These are phyloP conservation scores for Phylloscopus collybita DNA, from an alignment of 2,797 vertebrate species.

Conservation along the genomic window DNA sequence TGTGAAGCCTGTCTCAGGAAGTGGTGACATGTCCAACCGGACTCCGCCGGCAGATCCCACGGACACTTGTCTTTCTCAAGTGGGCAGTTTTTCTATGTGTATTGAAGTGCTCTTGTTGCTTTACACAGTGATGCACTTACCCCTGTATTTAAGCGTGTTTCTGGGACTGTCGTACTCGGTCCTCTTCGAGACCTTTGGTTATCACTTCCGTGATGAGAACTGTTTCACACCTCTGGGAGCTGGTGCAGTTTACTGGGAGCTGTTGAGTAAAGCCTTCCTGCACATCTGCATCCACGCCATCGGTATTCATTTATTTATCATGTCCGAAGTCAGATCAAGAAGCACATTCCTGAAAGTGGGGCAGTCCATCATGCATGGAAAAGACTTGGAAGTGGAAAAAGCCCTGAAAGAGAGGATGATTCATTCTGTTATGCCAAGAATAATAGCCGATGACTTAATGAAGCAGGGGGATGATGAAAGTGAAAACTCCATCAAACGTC, in stretches of 20 bases:
- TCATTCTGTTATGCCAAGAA: slow-evolving; percentile 96
- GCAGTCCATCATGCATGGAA: slow-evolving; percentile 98
- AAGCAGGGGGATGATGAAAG: slow-evolving; percentile 97
- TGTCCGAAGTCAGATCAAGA: slow-evolving; percentile 96
- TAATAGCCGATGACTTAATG: slow-evolving; percentile 95
- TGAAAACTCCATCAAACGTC: slow-evolving; percentile 89
- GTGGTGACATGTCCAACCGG: slow-evolving; percentile 72
- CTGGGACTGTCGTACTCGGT: slow-evolving; percentile 91
- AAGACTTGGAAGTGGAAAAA: slow-evolving; percentile 98
- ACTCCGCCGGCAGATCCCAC: background rate
- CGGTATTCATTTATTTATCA: slow-evolving; percentile 94
- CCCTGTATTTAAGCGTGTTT: slow-evolving; percentile 90
- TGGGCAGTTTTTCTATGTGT: slow-evolving; percentile 94
- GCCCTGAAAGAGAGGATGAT: slow-evolving; percentile 99
- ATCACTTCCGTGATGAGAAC: slow-evolving; percentile 80
- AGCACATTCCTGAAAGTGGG: slow-evolving; percentile 99
- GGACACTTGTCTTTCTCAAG: slow-evolving; percentile 87
- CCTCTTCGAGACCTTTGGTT: slow-evolving; percentile 91
- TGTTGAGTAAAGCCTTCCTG: slow-evolving; percentile 87
- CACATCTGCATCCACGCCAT: slow-evolving; percentile 93
- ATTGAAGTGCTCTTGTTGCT: slow-evolving; percentile 92
- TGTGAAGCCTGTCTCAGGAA: slow-evolving; percentile 75
- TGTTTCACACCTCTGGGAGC: slow-evolving; percentile 60
- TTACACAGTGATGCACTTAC: slow-evolving; percentile 95
- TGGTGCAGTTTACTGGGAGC: slow-evolving; percentile 82